Evolutionary conservation across 2,888 invertebrate genomes (phyloP).

Genomic region (Drepanosiphum platanoidis): DNA sequence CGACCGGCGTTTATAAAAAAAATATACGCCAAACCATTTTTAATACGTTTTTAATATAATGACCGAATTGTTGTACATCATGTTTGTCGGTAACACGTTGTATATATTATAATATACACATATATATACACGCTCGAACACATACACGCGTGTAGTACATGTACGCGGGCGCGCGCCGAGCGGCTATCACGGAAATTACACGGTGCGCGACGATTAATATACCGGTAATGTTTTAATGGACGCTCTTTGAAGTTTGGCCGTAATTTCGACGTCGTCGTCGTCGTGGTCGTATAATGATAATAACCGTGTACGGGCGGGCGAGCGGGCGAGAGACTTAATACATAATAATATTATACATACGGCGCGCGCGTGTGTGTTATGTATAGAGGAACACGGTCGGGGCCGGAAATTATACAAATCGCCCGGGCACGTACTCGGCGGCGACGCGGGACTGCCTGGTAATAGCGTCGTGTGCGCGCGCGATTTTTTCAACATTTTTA

Average conservation of each 20-base stretch:
- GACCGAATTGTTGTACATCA: too few species aligned
- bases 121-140: not conserved
- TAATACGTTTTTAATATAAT: too few species aligned
- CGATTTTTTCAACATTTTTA: not conserved
- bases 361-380: not conserved
- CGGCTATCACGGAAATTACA: slow-evolving; percentile 60
- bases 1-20: too few species aligned
- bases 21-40: too few species aligned
- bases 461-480: not conserved
- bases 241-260: slow-evolving; percentile 44
- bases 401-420: slow-evolving; percentile 45
- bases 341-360: not conserved
- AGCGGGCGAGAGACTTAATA: not conserved
- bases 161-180: not conserved
- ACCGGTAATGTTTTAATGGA: slow-evolving; percentile 55
- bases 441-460: too few species aligned
- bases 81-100: too few species aligned
- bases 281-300: too few species aligned
- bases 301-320: slow-evolving; percentile 19
- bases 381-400: slow-evolving; percentile 16
- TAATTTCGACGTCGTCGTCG: slow-evolving; percentile 28
- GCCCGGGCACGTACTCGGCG: slow-evolving; percentile 31
- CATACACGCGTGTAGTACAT: not conserved
- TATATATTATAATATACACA: not conserved
- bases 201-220: slow-evolving; percentile 60